These are phyloP conservation scores for Holacanthella duospinosa DNA, from an alignment of 2,888 invertebrate species.

Conservation along the genomic window DNA sequence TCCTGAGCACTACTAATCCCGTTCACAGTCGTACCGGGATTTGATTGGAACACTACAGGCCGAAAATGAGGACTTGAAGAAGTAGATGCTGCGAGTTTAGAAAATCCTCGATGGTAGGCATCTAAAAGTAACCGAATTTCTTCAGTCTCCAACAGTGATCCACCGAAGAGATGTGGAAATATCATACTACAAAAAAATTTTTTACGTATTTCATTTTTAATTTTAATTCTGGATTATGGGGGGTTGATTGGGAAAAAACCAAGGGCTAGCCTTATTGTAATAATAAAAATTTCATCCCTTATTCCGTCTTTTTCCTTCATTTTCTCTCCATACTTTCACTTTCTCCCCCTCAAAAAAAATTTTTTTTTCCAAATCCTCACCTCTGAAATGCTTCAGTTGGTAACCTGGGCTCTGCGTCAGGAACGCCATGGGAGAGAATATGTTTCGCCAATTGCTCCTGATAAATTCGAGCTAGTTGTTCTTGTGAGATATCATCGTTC, in stretches of 20 bases:
- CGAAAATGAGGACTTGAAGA: conserved; percentile 51
- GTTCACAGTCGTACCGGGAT: conserved; percentile 27
- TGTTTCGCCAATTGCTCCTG: conserved; percentile 90
- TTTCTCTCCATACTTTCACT: too few species aligned
- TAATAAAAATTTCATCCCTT: too few species aligned
- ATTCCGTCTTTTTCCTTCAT: too few species aligned
- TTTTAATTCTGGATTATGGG: too few species aligned
- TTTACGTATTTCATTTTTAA: too few species aligned
- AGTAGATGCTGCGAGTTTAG: conserved; percentile 57
- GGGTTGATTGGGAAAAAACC: too few species aligned
- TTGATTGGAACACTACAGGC: conserved; percentile 57
- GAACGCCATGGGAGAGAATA: conserved; percentile 52
- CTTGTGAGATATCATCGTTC: conserved; percentile 90
- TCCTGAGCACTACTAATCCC: conserved; percentile 60
- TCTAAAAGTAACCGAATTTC: conserved; percentile 81
- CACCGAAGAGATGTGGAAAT: conserved; percentile 77
- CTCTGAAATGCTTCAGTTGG: conserved; percentile 64
- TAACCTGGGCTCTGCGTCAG: conserved; percentile 30
- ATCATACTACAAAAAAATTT: conserved; percentile 48
- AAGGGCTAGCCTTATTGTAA: too few species aligned
- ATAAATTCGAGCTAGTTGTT: conserved; percentile 87
- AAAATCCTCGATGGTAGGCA: conserved; percentile 84
- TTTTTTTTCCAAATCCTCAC: too few species aligned
- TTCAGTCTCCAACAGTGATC: conserved; percentile 50
- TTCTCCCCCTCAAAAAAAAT: too few species aligned